Conservation (phyloP, 2,888 invertebrate genomes). For the Alloplasta piceator region DNA sequence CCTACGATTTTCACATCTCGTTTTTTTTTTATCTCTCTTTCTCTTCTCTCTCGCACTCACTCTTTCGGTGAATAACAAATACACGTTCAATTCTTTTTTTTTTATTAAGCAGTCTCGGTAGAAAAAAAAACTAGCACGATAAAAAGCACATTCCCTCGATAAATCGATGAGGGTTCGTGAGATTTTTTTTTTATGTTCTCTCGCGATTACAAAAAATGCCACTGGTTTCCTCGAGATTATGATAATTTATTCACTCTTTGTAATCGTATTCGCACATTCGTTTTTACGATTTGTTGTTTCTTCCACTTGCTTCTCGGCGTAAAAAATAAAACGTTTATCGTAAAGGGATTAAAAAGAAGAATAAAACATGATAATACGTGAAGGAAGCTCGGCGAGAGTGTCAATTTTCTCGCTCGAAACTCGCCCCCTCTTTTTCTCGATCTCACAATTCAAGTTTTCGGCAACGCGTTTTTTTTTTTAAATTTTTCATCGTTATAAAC, state of each 20-base stretch:
- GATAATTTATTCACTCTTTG: too few relatives aligned
- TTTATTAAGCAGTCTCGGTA: slow-evolving; percentile 46
- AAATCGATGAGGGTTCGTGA: slow-evolving; percentile 31
- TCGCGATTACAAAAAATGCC: not conserved
- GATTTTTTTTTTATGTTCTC: slow-evolving; percentile 29
- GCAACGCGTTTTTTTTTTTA: slow-evolving; percentile 11
- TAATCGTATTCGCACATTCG: not conserved
- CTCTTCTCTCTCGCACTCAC: slow-evolving; percentile 8
- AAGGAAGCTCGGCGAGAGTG: slow-evolving; percentile 41
- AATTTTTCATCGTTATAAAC: not conserved
- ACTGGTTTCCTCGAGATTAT: too few relatives aligned
- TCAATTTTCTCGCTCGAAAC: slow-evolving; percentile 23
- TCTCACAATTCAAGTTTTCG: slow-evolving; percentile 24
- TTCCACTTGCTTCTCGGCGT: not conserved
- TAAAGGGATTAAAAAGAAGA: slow-evolving; percentile 10
- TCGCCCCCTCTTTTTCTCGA: slow-evolving; percentile 38
- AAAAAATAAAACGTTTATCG: not conserved
- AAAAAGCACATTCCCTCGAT: slow-evolving; percentile 44
- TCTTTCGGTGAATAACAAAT: slow-evolving; percentile 41
- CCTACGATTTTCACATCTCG: slow-evolving; percentile 13
- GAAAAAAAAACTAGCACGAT: slow-evolving; percentile 50
- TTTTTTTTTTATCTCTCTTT: slow-evolving; percentile 14
- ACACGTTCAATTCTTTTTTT: slow-evolving; percentile 15
- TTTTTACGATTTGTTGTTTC: not conserved
- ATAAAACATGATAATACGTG: slow-evolving; percentile 55